These are phyloP conservation scores for Matsumyia berberina DNA, from an alignment of 2,888 invertebrate species.

Conservation along the genomic window DNA sequence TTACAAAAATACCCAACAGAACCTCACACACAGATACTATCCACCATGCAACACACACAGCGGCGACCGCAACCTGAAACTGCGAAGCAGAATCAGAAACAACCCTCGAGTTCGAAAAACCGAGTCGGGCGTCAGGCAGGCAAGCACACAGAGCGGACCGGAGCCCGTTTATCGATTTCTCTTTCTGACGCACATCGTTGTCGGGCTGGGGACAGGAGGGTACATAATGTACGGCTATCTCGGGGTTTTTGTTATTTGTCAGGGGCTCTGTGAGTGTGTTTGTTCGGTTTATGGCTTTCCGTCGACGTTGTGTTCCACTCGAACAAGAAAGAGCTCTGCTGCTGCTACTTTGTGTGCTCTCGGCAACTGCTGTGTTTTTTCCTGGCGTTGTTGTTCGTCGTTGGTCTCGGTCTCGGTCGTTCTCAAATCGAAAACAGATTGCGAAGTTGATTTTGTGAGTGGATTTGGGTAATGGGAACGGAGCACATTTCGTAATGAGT, in stretches of 20 bases:
- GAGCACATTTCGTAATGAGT: conserved; percentile 25
- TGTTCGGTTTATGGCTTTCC: conserved; percentile 37
- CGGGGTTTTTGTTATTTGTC: background rate
- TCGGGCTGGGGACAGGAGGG: background rate
- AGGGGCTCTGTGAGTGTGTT: conserved; percentile 30
- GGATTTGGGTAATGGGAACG: conserved; percentile 27
- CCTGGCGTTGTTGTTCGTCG: conserved; percentile 19
- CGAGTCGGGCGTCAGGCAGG: conserved; percentile 19
- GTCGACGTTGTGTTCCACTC: conserved; percentile 33
- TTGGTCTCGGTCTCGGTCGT: too few species aligned
- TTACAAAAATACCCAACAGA: conserved; percentile 47
- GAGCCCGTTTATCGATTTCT: conserved; percentile 59
- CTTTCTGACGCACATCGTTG: conserved; percentile 39
- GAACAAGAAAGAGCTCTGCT: conserved; percentile 7
- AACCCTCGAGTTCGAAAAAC: conserved; percentile 54
- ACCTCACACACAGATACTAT: conserved; percentile 14
- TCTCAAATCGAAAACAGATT: conserved; percentile 11
- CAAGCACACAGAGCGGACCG: conserved; percentile 27
- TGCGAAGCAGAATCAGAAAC: conserved; percentile 35
- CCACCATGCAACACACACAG: conserved; percentile 22
- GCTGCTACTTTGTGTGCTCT: conserved; percentile 19
- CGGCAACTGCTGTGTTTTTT: conserved; percentile 33
- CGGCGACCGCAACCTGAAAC: conserved; percentile 39
- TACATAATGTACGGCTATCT: conserved; percentile 42
- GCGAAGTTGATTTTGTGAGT: conserved; percentile 13